Evolutionary conservation across 2,888 invertebrate species (phyloP).

Genomic region (Lasioglossum villosulum): DNA sequence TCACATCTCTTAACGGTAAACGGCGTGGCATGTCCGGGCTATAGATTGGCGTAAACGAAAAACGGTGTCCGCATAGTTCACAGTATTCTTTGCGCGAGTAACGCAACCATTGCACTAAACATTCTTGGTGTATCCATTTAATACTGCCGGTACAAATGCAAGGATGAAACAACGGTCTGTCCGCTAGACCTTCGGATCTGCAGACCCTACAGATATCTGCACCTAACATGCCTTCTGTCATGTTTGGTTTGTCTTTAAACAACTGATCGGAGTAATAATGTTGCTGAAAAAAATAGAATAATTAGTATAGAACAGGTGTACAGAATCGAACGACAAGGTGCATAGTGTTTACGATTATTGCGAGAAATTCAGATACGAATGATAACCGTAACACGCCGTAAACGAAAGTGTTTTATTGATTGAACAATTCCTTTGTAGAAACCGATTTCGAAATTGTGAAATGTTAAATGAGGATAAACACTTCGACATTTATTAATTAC

Average conservation of each 20-base stretch:
- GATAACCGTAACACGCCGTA: background rate
- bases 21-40: conserved; percentile 99
- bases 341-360: background rate
- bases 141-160: conserved; percentile 99
- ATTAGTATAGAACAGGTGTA: background rate
- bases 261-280: conserved; percentile 24
- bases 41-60: conserved; percentile 99
- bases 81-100: conserved; percentile 99
- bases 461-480: conserved; percentile 1
- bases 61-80: conserved; percentile 98
- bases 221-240: conserved; percentile 87
- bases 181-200: conserved; percentile 96
- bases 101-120: conserved; percentile 99
- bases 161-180: conserved; percentile 98
- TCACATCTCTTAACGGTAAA: conserved; percentile 95
- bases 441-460: background rate
- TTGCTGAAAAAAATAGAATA: conserved; percentile 49
- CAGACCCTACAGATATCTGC: conserved; percentile 99
- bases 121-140: conserved; percentile 99
- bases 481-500: conserved; percentile 2
- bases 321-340: background rate
- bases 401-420: background rate
- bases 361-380: background rate
- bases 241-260: conserved; percentile 70
- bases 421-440: background rate